Evolutionary conservation across 64 coral and sea anemone genomes (phyloP), one percentile per base, ranked within the genome.

Genomic region (Montipora sp.): DNA sequence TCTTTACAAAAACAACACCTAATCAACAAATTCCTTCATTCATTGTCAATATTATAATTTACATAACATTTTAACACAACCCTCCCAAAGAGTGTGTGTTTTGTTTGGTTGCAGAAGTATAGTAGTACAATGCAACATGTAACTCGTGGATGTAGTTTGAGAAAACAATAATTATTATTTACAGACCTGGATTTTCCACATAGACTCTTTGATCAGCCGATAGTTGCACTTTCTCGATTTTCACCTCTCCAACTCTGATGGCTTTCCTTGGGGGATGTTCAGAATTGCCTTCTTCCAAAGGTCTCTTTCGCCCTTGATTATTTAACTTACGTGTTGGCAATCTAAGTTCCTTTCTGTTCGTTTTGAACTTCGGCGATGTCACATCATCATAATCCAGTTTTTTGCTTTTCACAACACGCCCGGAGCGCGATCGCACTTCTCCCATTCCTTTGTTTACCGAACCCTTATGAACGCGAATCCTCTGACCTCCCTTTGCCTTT

Each of bases 331-430:
- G 18, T 20, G 82, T 4, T 48, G 12, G 43, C 27, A 48, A 20
- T 53, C 68, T 49, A 22, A 61, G n/a, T 58, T 78, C 76, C 10
- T 93, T 67, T 51, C 77, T 71, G 75, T 58, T 80, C 12, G 47
- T 3, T 88, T 80, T 86, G 48, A 71, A 78, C 50, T 80, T 87
- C 3, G 91, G 73, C n/a, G 91, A 79, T 59, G 90, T 92, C 5
- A 94, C 93, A 87, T 99, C 98, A 70, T 96, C 94, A 46, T 99
- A 99, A 92, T 99, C 98, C 63, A 96, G 70, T 73, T 96, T 94
- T 80, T 99, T 99, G 49, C 88, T 91, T 63, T 99, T 99, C 46
- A 99, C 98, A 47, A 96, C 88, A 75, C 98, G 98, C 14, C 98
- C 98, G 80, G 89, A 99, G 65, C 98, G 87, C 49, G 98, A 99